Conservation (phyloP, 2,797 vertebrate species). For the Adelosebastes latens region DNA sequence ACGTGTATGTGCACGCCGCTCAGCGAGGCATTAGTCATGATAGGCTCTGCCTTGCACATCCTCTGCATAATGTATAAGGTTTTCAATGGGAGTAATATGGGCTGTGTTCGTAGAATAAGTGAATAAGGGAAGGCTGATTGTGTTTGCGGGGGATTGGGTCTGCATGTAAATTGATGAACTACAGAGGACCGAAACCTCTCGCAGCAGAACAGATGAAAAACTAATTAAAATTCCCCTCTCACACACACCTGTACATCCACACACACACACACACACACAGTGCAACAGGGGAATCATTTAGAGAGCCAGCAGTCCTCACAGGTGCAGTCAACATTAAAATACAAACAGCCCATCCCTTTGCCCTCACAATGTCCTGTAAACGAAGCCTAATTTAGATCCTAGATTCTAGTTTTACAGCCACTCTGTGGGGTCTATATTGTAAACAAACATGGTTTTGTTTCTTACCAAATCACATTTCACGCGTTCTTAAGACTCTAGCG, state of each 20-base stretch:
- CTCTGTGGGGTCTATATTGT: not conserved
- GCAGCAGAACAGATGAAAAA: conserved; percentile 32
- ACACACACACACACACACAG: not conserved
- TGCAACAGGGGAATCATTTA: conserved; percentile 6
- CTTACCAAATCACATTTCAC: not conserved
- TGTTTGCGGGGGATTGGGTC: conserved; percentile 29
- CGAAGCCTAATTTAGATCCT: not conserved
- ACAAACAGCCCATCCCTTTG: not conserved
- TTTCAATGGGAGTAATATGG: conserved; percentile 44
- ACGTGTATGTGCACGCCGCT: not conserved
- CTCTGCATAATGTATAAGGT: conserved; percentile 67
- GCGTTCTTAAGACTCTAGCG: not conserved
- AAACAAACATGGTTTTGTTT: not conserved
- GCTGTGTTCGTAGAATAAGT: conserved; percentile 37
- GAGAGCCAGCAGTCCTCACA: conserved; percentile 4
- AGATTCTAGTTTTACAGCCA: not conserved
- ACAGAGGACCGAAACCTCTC: conserved; percentile 7
- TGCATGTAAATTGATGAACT: conserved; percentile 41
- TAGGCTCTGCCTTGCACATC: conserved; percentile 32
- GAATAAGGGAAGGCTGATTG: conserved; percentile 49
- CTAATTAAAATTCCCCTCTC: conserved; percentile 7
- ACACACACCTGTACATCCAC: not conserved
- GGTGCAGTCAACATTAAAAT: conserved; percentile 6
- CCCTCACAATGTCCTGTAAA: not conserved
- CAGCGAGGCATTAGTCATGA: conserved; percentile 58